A percentile compares a stretch with the other conserved stretches of the same genome.
These are phyloP conservation scores for Nymphalis polychloros DNA, from an alignment of 2,888 invertebrate genomes.

Conservation along the genomic window DNA sequence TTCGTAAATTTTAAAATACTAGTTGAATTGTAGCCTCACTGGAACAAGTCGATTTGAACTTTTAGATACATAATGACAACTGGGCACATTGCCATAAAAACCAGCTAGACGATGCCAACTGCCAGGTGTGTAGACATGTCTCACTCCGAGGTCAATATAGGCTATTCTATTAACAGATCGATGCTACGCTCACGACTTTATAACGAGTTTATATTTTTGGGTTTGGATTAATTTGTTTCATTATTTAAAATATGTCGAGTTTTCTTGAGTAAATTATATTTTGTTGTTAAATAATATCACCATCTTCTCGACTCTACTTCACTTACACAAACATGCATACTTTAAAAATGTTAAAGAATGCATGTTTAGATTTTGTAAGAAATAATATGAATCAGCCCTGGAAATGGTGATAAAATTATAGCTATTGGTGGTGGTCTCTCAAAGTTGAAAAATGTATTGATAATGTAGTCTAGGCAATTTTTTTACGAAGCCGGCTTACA, in stretches of 20 bases:
- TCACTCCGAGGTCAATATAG: not conserved
- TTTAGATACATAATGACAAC: conserved; percentile 23
- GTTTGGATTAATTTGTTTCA: too few species aligned
- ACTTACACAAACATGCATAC: too few species aligned
- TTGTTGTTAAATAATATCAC: too few species aligned
- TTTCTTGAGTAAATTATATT: too few species aligned
- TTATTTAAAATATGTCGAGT: too few species aligned
- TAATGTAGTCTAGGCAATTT: not conserved
- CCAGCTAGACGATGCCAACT: conserved; percentile 14
- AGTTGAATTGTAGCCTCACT: conserved; percentile 2
- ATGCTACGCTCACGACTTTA: not conserved
- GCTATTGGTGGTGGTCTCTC: too few species aligned
- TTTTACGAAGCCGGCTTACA: not conserved
- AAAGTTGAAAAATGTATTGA: not conserved
- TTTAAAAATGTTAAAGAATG: too few species aligned
- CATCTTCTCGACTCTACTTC: too few species aligned
- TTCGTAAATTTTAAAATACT: not conserved
- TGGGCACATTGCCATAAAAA: conserved; percentile 23
- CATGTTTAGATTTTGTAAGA: too few species aligned
- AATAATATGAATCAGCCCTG: too few species aligned
- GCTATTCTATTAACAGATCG: not conserved
- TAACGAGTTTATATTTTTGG: too few species aligned
- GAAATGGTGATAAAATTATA: too few species aligned
- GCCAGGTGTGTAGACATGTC: conserved; percentile 12
- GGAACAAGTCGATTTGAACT: conserved; percentile 14